phyloP scores from a whole-genome alignment of 2,888 invertebrate species.

The Diarsia rubi region DNA sequence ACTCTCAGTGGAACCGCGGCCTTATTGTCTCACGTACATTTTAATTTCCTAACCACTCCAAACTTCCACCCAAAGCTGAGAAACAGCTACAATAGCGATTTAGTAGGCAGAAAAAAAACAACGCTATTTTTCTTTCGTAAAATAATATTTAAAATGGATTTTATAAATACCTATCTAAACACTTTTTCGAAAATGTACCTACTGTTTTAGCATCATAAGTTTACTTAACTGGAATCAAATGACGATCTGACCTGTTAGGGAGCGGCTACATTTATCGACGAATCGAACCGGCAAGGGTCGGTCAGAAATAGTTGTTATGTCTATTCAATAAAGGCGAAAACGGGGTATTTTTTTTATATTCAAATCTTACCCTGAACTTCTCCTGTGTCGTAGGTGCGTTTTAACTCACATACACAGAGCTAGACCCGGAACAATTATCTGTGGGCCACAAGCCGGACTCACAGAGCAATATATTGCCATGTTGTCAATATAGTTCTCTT shows the following conservation, averaged over 20 bases:
- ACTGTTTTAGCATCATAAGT: conserved; percentile 9
- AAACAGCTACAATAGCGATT: not conserved
- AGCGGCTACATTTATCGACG: not conserved
- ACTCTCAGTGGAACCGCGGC: no score
- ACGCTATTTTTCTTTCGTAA: no score
- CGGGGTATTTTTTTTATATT: not conserved
- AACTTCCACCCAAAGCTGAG: conserved; percentile 8
- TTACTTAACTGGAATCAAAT: not conserved
- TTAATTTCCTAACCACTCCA: conserved; percentile 2
- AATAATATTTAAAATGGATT: conserved; percentile 26
- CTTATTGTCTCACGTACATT: conserved; percentile 41
- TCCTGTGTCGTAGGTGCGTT: not conserved
- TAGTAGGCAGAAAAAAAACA: not conserved
- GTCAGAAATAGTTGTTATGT: not conserved
- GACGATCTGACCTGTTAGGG: not conserved
- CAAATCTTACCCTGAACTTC: not conserved
- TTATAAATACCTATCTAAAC: conserved; percentile 28
- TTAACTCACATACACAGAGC: not conserved
- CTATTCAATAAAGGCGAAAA: not conserved
- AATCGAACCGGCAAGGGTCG: not conserved
- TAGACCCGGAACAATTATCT: not conserved
- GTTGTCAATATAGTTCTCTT: not conserved
- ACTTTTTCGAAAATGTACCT: conserved; percentile 6
- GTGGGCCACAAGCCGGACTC: not conserved
- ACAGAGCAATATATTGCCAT: not conserved